Conservation (phyloP, 2,888 invertebrate genomes). For the Zaprionus bogoriensis region DNA sequence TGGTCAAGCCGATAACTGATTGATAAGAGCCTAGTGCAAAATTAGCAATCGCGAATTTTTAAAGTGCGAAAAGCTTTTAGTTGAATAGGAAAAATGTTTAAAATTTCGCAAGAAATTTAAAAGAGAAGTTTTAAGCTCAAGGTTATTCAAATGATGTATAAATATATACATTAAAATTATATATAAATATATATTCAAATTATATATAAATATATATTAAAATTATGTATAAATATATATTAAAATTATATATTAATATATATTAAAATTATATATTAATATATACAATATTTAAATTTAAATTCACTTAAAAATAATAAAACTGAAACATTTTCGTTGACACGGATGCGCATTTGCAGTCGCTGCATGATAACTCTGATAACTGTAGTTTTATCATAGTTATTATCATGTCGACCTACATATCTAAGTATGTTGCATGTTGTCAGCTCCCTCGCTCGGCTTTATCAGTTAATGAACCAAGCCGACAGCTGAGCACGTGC, state of each 20-base stretch:
- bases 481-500: slow-evolving; percentile 30
- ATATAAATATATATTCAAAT: too few species aligned
- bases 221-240: too few species aligned
- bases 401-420: slow-evolving; percentile 55
- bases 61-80: background rate
- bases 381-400: slow-evolving; percentile 28
- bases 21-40: slow-evolving; percentile 35
- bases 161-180: too few species aligned
- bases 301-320: too few species aligned
- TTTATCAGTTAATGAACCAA: slow-evolving; percentile 63
- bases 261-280: too few species aligned
- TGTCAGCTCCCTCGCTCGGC: background rate
- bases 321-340: background rate
- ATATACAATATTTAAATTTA: too few species aligned
- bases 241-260: too few species aligned
- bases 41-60: background rate
- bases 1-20: slow-evolving; percentile 36
- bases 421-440: slow-evolving; percentile 46
- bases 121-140: background rate
- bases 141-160: too few species aligned
- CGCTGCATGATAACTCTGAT: background rate
- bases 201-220: too few species aligned
- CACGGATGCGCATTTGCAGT: slow-evolving; percentile 16
- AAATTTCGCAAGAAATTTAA: background rate
- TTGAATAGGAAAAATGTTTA: background rate